A percentile compares a stretch with the other conserved stretches of the same genome.
Evolutionary conservation across 2,797 vertebrate genomes (phyloP).

Genomic region (Anguilla anguilla): DNA sequence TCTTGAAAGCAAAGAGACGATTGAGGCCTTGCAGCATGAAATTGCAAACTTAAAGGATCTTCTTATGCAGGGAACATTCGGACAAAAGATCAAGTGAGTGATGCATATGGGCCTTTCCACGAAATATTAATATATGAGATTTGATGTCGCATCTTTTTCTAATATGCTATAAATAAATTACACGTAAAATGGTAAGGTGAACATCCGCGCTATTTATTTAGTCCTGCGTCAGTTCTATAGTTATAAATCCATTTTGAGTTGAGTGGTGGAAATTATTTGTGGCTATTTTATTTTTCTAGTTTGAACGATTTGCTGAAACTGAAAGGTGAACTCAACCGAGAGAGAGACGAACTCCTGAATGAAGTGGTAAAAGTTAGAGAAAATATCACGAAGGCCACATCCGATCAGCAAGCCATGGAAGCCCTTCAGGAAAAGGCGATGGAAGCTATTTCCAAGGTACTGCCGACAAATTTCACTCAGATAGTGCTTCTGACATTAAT

Average conservation of each 20-base stretch:
- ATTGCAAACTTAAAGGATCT: constrained; percentile 71
- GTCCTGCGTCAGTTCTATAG: background rate
- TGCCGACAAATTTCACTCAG: background rate
- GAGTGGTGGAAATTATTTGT: background rate
- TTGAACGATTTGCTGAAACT: constrained; percentile 77
- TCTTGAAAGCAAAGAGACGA: constrained; percentile 76
- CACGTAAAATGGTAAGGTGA: too few relatives aligned
- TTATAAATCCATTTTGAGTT: constrained; percentile 11
- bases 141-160: too few relatives aligned
- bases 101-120: background rate
- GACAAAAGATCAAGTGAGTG: constrained; percentile 78
- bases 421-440: constrained; percentile 69
- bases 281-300: constrained; percentile 62
- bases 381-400: constrained; percentile 64
- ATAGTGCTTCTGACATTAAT: background rate
- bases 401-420: constrained; percentile 77
- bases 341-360: constrained; percentile 79
- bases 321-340: constrained; percentile 81
- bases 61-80: constrained; percentile 69
- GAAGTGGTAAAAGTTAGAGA: constrained; percentile 81
- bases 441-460: constrained; percentile 78
- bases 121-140: too few relatives aligned
- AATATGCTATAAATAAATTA: too few relatives aligned
- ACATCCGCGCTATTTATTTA: background rate
- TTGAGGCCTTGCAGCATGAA: constrained; percentile 81